phyloP scores from a whole-genome alignment of 2,888 invertebrate genomes.

The Pseudococcus longispinus region DNA sequence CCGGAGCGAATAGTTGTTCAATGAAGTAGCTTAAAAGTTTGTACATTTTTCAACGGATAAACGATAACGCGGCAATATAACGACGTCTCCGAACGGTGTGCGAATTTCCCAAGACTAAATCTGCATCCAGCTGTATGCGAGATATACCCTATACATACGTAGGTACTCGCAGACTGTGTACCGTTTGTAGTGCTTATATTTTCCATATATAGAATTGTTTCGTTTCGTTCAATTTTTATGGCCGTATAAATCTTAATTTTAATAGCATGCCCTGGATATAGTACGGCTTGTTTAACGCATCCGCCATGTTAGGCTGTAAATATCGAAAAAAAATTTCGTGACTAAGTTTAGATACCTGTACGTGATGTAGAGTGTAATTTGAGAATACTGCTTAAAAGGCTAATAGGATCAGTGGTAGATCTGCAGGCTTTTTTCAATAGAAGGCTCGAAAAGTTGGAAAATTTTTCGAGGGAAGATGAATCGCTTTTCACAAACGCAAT shows the following conservation, averaged over 20 bases:
- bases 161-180: neutral
- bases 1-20: constrained; percentile 16
- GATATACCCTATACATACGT: neutral
- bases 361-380: neutral
- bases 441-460: no score
- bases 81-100: constrained; percentile 7
- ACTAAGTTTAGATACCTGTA: neutral
- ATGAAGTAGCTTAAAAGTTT: constrained; percentile 27
- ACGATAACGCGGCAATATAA: neutral
- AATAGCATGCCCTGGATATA: neutral
- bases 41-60: constrained; percentile 34
- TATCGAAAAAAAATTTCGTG: neutral
- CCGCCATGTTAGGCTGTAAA: neutral
- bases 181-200: neutral
- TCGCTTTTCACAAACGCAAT: no score
- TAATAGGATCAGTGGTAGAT: no score
- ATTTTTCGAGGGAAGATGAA: no score
- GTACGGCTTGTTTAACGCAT: constrained; percentile 3
- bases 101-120: constrained; percentile 21
- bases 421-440: no score
- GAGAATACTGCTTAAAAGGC: no score
- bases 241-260: constrained; percentile 34
- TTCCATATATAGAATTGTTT: constrained; percentile 22
- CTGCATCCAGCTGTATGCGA: neutral
- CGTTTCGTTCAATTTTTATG: constrained; percentile 29